Evolutionary conservation across 2,888 invertebrate species (phyloP), one percentile per base, ranked within the genome.

Genomic region (Ochropleura plecta): DNA sequence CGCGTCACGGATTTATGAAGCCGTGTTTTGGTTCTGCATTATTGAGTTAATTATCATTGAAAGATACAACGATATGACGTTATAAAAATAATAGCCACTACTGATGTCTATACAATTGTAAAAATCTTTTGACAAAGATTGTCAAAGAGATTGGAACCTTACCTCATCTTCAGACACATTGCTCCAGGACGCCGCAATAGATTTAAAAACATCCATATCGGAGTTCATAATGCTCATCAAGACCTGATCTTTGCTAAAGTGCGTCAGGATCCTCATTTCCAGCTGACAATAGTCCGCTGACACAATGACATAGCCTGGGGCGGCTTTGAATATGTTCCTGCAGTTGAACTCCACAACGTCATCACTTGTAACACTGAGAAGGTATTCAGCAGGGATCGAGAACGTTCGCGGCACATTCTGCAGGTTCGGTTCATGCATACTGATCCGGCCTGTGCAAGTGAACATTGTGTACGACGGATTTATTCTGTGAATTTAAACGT

Each of bases 271-370:
- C 86, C 99, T 97, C 93, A 99, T 97, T 95, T 99, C 99, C 79
- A 99, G 93, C 94, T 99, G 99, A 88, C 99, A 99, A 95, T 99
- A 99, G 96, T 99, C 99, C 0, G 99, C 99, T 0, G 99, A 98
- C 64, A 99, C 93, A 72, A 99, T 95, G 64, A 98, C 94, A 81
- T 95, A 97, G 0, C 97, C 97, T 53, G 93, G 89, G 3, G 93
- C 89, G 0, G 98, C 97, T 80, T 96, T 94, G 92, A 98, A 98
- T n/a, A 97, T 97, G 86, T 97, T 97, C 71, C 98, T 97, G 81
- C 97, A 97, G 91, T 97, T 98, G 88, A 98, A 97, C 85, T 97
- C 96, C 87, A 94, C 92, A 18, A 92, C 89, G 66, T 93, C 94
- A 64, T 90, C 82, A 18, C 86, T 88, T 79, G 91, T 87, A 20